Conservation (phyloP, 2,113 vertebrate genomes). For the Protobothrops flavoviridis region DNA sequence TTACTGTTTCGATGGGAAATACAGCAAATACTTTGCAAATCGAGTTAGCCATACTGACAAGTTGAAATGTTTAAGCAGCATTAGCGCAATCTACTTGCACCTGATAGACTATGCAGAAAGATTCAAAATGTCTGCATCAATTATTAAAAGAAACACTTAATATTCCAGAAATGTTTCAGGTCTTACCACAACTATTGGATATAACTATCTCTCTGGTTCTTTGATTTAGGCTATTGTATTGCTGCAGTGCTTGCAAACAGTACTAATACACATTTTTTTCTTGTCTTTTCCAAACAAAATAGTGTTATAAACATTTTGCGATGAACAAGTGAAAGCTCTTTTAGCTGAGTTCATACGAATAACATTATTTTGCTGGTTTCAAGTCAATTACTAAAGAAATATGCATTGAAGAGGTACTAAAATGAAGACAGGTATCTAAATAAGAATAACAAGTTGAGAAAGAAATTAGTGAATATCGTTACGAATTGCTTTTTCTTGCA, state of each 20-base stretch:
- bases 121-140: slow-evolving; percentile 87
- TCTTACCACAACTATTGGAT: slow-evolving; percentile 68
- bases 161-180: slow-evolving; percentile 74
- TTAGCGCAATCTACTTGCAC: slow-evolving; percentile 80
- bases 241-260: slow-evolving; percentile 55
- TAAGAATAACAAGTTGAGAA: not conserved
- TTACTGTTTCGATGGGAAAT: slow-evolving; percentile 87
- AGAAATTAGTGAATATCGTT: not conserved
- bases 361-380: slow-evolving; percentile 13
- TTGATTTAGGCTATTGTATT: slow-evolving; percentile 63
- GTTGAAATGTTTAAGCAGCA: slow-evolving; percentile 85
- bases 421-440: not conserved
- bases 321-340: slow-evolving; percentile 2
- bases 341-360: slow-evolving; percentile 11
- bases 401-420: slow-evolving; percentile 9
- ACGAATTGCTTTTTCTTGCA: not conserved
- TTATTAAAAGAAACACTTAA: slow-evolving; percentile 86
- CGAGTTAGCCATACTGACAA: slow-evolving; percentile 85
- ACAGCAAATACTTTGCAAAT: slow-evolving; percentile 87
- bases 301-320: slow-evolving; percentile 44
- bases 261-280: slow-evolving; percentile 31
- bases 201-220: slow-evolving; percentile 73
- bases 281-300: slow-evolving; percentile 51
- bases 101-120: slow-evolving; percentile 78
- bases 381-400: slow-evolving; percentile 5